Evolutionary conservation across 2,888 invertebrate species (phyloP).

Genomic region (Therioaphis trifolii): DNA sequence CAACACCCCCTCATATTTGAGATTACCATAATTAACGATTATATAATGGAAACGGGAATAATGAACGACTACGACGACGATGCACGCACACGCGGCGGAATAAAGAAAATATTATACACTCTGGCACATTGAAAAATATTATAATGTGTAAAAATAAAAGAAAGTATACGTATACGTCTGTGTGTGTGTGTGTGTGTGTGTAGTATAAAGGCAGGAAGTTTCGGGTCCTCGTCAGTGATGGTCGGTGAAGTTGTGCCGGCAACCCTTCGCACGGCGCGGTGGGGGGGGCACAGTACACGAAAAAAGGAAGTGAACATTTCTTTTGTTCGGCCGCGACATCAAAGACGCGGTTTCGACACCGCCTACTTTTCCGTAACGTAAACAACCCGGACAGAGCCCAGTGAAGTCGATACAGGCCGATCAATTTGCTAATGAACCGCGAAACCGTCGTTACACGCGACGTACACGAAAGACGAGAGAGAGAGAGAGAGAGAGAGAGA

Average conservation of each 20-base stretch:
- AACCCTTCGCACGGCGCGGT: not conserved
- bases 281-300: not conserved
- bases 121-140: conserved; percentile 6
- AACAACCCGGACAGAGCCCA: not conserved
- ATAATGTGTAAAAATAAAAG: conserved; percentile 20
- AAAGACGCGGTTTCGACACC: conserved; percentile 51
- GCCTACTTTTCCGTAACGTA: conserved; percentile 35
- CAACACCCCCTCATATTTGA: conserved; percentile 33
- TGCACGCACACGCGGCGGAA: not conserved
- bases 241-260: conserved; percentile 10
- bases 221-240: not conserved
- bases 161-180: not conserved
- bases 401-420: conserved; percentile 22
- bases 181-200: no score
- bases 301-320: conserved; percentile 54
- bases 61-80: not conserved
- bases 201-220: conserved; percentile 52
- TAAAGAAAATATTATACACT: conserved; percentile 23
- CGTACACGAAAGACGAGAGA: no score
- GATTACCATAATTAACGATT: conserved; percentile 56
- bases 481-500: no score
- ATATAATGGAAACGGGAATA: conserved; percentile 28
- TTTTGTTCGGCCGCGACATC: conserved; percentile 45
- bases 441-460: not conserved
- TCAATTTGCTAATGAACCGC: conserved; percentile 53